Evolutionary conservation across 2,113 vertebrate species (phyloP), one percentile per base, ranked within the genome.

Genomic region (Hucho hucho): DNA sequence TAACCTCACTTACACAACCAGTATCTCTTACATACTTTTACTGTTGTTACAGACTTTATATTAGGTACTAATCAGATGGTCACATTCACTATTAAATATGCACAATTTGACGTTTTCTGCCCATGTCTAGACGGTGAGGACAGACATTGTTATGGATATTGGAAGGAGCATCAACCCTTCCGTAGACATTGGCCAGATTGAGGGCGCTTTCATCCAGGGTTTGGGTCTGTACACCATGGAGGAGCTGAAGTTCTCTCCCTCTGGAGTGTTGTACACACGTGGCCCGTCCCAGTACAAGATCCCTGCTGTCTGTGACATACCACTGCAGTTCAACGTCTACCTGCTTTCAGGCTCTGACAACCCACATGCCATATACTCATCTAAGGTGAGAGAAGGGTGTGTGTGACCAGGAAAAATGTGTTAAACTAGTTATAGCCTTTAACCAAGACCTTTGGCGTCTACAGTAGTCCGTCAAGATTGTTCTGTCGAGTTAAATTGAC

Each of bases 251-350:
- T 94, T 89, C 74, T 92, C 93, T 69, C 79, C 92, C 28, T 87
- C 93, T 74, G 91, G 93, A n/a, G 84, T 74, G 18, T 86, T 94
- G 1, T 80, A 0, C 77, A 91, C 89, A 64, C 74, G 79, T 1
- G 90, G 91, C n/a, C 93, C 92, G 13, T 83, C 90, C 74, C 89
- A 91, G 70, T 94, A 94, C 78, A 92, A 93, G 79, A 90, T 94
- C 61, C 93, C 93, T 74, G 85, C 89, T 37, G 73, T 93, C 56
- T 91, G 90, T 81, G 92, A 94, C 66, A 75, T 93, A 78, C 92
- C 92, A 9, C 84, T 92, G 49, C 78, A 90, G 22, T 77, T 94
- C n/a, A 90, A 86, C 25, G 88, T 93, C 68, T 92, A 90, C 43
- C 74, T 94, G 77, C 77, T 93, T 70, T 78, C 88, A 29, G 14